phyloP scores from a whole-genome alignment of 2,888 invertebrate species.

The Operophtera brumata region DNA sequence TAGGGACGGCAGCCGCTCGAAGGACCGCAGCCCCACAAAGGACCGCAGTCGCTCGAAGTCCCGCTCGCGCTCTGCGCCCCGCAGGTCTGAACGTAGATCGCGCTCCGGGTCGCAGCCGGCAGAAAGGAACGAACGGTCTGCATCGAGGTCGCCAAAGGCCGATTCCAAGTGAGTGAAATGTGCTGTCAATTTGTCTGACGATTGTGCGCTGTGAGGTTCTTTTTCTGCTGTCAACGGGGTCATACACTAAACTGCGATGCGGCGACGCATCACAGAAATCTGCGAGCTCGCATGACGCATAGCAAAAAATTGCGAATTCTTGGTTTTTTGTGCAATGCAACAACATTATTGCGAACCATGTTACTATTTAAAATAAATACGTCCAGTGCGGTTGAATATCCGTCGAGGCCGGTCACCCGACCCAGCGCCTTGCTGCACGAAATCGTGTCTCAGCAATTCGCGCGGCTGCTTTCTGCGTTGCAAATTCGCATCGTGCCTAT shows the following conservation, averaged over 20 bases:
- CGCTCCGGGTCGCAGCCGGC: conserved; percentile 34
- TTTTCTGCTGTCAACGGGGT: conserved; percentile 29
- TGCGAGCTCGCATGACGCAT: too few relatives aligned
- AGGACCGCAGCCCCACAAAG: conserved; percentile 35
- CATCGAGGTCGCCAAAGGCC: conserved; percentile 65
- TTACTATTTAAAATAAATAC: too few relatives aligned
- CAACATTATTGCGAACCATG: too few relatives aligned
- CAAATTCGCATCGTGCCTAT: too few relatives aligned
- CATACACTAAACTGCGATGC: not conserved
- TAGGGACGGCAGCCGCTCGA: conserved; percentile 67
- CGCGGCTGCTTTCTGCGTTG: too few relatives aligned
- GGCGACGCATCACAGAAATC: too few relatives aligned
- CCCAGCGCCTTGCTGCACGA: too few relatives aligned
- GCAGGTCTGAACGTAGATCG: conserved; percentile 23
- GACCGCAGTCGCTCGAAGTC: conserved; percentile 45
- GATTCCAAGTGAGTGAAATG: conserved; percentile 65
- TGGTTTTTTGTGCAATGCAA: too few relatives aligned
- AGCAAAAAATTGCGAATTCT: too few relatives aligned
- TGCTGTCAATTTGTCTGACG: conserved; percentile 61
- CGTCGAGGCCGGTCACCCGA: too few relatives aligned
- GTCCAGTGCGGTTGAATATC: too few relatives aligned
- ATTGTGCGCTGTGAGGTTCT: conserved; percentile 46
- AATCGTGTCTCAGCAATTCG: too few relatives aligned
- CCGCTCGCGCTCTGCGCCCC: conserved; percentile 31
- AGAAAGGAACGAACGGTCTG: conserved; percentile 54